Conservation (phyloP, 2,113 vertebrate genomes). For the Trichechus manatus region DNA sequence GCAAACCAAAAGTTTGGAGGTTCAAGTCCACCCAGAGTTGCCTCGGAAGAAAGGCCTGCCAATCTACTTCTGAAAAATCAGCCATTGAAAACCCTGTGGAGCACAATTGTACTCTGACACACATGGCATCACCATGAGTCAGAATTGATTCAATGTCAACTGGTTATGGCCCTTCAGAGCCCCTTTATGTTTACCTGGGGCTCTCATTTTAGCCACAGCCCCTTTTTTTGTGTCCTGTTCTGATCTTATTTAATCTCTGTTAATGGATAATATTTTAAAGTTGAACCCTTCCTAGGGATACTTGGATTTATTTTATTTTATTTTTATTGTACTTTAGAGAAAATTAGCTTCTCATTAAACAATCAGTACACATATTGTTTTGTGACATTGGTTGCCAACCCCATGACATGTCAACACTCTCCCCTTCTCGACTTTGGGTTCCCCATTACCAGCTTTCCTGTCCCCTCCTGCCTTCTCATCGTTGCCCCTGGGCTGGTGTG, state of each 20-base stretch:
- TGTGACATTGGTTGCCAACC: too few species aligned
- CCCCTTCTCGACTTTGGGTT: too few species aligned
- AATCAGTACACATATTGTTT: too few species aligned
- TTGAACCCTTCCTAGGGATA: neutral
- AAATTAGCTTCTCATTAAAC: too few species aligned
- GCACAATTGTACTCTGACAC: neutral
- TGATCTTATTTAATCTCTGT: neutral
- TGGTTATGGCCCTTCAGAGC: neutral
- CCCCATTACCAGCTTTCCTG: too few species aligned
- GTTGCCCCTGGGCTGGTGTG: too few species aligned
- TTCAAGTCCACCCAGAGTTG: neutral
- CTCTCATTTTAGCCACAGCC: neutral
- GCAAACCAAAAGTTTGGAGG: too few species aligned
- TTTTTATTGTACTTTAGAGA: too few species aligned
- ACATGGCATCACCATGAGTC: neutral
- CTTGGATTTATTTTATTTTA: neutral
- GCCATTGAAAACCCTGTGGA: neutral
- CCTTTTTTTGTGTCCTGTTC: neutral
- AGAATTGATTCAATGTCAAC: neutral
- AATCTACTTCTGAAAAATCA: neutral
- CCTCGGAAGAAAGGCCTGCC: neutral
- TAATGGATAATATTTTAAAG: neutral
- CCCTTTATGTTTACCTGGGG: neutral
- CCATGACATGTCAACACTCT: too few species aligned
- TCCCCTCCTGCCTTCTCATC: too few species aligned